Evolutionary conservation across 2,113 vertebrate species (phyloP).

Genomic region (Agapornis roseicollis): DNA sequence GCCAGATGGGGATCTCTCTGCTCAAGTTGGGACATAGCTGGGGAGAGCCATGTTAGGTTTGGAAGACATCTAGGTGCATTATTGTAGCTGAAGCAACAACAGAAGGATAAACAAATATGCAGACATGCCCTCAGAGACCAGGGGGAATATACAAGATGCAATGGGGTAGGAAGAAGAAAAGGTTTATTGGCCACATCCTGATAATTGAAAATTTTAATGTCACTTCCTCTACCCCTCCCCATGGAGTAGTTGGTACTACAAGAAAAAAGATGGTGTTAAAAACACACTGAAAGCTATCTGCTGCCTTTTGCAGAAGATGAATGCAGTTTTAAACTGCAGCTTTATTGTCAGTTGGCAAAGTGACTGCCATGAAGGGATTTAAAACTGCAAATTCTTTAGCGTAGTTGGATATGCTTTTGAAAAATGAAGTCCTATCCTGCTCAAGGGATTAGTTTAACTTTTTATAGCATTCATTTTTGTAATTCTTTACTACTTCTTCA

Average conservation of each 20-base stretch:
- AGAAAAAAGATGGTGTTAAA: neutral
- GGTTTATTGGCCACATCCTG: neutral
- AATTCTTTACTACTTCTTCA: constrained; percentile 44
- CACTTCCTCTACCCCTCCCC: accelerated
- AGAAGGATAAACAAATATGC: neutral
- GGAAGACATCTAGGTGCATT: neutral
- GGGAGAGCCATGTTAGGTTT: neutral
- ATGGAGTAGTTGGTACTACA: neutral
- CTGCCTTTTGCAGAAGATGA: constrained; percentile 34
- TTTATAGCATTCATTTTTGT: constrained; percentile 61
- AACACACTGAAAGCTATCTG: constrained; percentile 21
- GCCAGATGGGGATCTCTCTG: neutral
- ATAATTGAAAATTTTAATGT: neutral
- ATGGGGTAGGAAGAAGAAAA: neutral
- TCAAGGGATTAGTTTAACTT: constrained; percentile 55
- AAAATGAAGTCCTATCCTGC: constrained; percentile 8
- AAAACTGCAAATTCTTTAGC: constrained; percentile 20
- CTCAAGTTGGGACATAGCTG: neutral
- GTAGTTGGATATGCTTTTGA: neutral
- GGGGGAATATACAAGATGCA: neutral
- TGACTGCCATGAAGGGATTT: constrained; percentile 47
- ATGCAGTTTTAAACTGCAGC: constrained; percentile 40
- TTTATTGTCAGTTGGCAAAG: constrained; percentile 58
- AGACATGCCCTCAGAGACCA: neutral
- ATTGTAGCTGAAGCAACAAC: neutral